Conservation (phyloP, 2,888 invertebrate species). For the Willowsia nigromaculata region DNA sequence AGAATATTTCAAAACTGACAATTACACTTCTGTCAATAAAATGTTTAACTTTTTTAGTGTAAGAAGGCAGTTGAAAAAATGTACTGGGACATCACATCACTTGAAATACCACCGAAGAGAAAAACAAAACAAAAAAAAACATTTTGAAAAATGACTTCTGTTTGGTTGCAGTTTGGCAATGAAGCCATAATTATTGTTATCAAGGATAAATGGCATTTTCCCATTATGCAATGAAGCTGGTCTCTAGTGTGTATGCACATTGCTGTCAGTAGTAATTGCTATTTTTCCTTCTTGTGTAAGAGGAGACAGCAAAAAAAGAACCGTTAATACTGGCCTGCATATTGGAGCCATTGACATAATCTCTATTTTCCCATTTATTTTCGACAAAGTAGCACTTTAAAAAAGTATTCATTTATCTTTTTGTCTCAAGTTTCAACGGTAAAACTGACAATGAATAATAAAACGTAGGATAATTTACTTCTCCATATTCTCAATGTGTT, state of each 20-base stretch:
- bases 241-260: neutral
- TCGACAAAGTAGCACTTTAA: neutral
- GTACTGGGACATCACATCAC: neutral
- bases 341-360: neutral
- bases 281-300: neutral
- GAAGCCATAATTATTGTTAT: neutral
- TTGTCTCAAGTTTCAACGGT: conserved; percentile 14
- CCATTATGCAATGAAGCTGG: neutral
- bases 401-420: conserved; percentile 9
- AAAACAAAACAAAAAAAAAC: no score
- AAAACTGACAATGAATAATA: conserved; percentile 7
- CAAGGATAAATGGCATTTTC: conserved; percentile 10
- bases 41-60: no score
- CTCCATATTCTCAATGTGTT: neutral
- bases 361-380: neutral
- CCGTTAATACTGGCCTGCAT: neutral
- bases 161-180: conserved; percentile 29
- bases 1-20: neutral
- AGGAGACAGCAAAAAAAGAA: neutral
- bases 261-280: neutral
- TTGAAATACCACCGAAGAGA: neutral
- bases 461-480: neutral
- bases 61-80: neutral
- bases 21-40: conserved; percentile 35
- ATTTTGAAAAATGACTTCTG: conserved; percentile 39